These are phyloP conservation scores for Ptychoptera contaminata DNA, from an alignment of 2,888 invertebrate genomes.

Conservation along the genomic window DNA sequence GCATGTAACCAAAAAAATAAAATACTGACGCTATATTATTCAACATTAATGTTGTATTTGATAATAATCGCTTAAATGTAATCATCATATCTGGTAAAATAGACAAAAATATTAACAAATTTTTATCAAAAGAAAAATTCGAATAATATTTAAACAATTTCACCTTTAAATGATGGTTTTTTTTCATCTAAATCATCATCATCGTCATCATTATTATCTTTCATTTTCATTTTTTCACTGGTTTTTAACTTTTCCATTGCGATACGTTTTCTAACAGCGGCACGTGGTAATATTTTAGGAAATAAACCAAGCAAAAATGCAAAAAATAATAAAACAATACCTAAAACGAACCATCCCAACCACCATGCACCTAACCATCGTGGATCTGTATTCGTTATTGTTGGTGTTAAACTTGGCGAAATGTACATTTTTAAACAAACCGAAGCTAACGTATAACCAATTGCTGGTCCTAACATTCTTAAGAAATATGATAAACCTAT, in stretches of 20 bases:
- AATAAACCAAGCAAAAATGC: conserved; percentile 47
- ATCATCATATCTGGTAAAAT: conserved; percentile 43
- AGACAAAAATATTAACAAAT: conserved; percentile 11
- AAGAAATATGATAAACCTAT: conserved; percentile 49
- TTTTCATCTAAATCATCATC: conserved; percentile 20
- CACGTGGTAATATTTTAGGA: conserved; percentile 50
- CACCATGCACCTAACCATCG: conserved; percentile 77
- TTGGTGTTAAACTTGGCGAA: conserved; percentile 45
- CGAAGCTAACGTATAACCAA: conserved; percentile 49
- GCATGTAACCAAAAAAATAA: conserved; percentile 54
- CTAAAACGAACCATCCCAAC: conserved; percentile 55
- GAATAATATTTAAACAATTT: conserved; percentile 1
- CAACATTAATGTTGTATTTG: conserved; percentile 51
- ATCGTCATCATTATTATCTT: too few relatives aligned
- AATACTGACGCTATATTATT: conserved; percentile 59
- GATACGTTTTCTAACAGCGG: conserved; percentile 33
- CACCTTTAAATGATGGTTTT: conserved; percentile 32
- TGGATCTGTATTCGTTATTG: conserved; percentile 49
- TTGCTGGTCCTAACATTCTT: conserved; percentile 50
- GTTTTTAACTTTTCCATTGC: conserved; percentile 15
- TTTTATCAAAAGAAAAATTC: background rate
- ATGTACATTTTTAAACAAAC: conserved; percentile 49
- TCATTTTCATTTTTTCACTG: conserved; percentile 13
- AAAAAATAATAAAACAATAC: conserved; percentile 38
- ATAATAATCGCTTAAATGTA: conserved; percentile 44